phyloP scores from a whole-genome alignment of 92 coral and sea anemone species.

The Metridium senile region DNA sequence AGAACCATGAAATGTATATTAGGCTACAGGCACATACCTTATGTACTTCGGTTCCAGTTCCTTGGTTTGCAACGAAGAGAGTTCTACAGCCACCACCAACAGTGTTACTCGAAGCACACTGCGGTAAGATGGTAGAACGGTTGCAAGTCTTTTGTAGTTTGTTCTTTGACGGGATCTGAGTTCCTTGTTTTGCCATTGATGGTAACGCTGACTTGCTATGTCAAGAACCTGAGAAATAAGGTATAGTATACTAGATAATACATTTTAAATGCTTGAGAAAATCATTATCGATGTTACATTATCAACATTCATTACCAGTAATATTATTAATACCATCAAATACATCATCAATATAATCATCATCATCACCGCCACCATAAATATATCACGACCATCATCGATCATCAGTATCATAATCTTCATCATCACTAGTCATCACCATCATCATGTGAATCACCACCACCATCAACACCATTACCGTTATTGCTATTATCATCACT shows the following conservation, averaged over 20 bases:
- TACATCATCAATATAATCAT: background rate
- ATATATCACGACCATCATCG: background rate
- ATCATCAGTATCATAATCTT: background rate
- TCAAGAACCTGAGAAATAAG: conserved; percentile 52
- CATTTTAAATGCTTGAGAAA: no score
- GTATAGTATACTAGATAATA: background rate
- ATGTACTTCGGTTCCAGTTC: conserved; percentile 2
- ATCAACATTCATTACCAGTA: background rate
- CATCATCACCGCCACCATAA: background rate
- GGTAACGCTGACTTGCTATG: conserved; percentile 53
- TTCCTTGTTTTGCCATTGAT: conserved; percentile 71
- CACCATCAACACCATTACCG: background rate
- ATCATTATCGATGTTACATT: no score
- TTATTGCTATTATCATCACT: background rate
- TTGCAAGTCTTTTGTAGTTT: conserved; percentile 78
- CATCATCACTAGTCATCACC: background rate
- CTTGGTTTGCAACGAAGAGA: conserved; percentile 7
- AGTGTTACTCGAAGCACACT: conserved; percentile 43
- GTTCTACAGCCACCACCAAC: conserved; percentile 50
- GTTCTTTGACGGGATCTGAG: conserved; percentile 83
- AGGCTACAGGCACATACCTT: conserved; percentile 40
- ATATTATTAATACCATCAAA: background rate
- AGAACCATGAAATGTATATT: background rate
- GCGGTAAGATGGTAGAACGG: conserved; percentile 52
- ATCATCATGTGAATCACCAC: no score